A percentile compares a stretch with the other conserved stretches of the same genome.
Conservation (phyloP, 2,113 vertebrate species). For the Clarias batrachus region DNA sequence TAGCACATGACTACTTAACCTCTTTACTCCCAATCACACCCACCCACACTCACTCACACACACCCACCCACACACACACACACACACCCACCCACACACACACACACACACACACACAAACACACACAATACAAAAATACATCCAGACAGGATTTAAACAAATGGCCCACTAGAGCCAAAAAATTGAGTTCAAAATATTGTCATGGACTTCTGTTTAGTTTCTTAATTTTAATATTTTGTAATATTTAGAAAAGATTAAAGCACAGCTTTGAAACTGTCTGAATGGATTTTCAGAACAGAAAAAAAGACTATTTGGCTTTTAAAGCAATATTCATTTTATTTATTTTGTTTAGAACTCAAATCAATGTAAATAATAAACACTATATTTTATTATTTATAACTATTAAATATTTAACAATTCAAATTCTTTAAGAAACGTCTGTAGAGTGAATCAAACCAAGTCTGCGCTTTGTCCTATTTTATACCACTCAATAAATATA, state of each 20-base stretch:
- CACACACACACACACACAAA: not conserved
- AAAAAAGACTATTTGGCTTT: not conserved
- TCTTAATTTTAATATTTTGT: not conserved
- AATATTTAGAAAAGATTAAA: not conserved
- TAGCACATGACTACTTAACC: slow-evolving; percentile 36
- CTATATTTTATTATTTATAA: too few relatives aligned
- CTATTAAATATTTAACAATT: not conserved
- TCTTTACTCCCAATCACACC: not conserved
- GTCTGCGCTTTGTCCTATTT: slow-evolving; percentile 61
- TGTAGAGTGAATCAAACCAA: slow-evolving; percentile 8
- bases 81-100: not conserved
- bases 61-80: not conserved
- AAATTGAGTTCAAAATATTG: not conserved
- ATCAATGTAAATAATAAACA: not conserved
- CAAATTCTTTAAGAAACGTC: not conserved
- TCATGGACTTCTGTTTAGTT: not conserved
- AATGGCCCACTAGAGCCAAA: not conserved
- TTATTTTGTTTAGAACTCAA: not conserved
- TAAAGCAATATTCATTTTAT: not conserved
- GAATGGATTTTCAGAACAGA: not conserved
- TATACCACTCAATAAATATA: slow-evolving; percentile 66
- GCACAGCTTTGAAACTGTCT: not conserved
- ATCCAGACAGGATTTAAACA: slow-evolving; percentile 1
- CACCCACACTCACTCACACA: not conserved
- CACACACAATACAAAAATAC: not conserved